phyloP scores from a whole-genome alignment of 1,140 invertebrate genomes.

The Penaeus chinensis region DNA sequence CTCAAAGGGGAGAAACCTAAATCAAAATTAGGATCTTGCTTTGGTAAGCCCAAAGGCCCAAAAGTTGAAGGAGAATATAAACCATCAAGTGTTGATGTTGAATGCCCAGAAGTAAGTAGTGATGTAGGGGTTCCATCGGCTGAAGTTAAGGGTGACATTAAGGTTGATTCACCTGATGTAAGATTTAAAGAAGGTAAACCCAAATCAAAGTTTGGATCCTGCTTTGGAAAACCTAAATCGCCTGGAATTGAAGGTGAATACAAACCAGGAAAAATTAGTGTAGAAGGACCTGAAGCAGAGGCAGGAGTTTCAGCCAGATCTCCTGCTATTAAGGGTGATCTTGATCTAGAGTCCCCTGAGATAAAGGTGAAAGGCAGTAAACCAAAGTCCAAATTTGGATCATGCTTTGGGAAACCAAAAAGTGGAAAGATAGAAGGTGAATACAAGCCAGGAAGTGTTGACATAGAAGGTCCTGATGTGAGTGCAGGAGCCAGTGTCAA shows the following conservation, averaged over 20 bases:
- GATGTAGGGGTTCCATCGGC: background rate
- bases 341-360: slow-evolving; percentile 34
- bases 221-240: slow-evolving; percentile 8
- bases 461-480: slow-evolving; percentile 19
- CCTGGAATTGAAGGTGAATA: slow-evolving; percentile 3
- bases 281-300: slow-evolving; percentile 42
- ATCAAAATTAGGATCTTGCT: slow-evolving; percentile 26
- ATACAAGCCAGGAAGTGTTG: slow-evolving; percentile 14
- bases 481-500: background rate
- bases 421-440: slow-evolving; percentile 30
- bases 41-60: slow-evolving; percentile 24
- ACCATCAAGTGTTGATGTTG: slow-evolving; percentile 8
- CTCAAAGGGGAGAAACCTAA: slow-evolving; percentile 16
- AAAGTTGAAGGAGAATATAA: slow-evolving; percentile 26
- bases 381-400: slow-evolving; percentile 48
- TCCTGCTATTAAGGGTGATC: background rate
- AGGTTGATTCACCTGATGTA: slow-evolving; percentile 1
- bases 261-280: background rate
- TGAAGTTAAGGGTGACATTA: background rate
- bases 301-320: background rate
- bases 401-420: slow-evolving; percentile 57
- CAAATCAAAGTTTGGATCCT: slow-evolving; percentile 14
- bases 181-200: background rate
- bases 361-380: slow-evolving; percentile 39
- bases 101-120: slow-evolving; percentile 16